A percentile compares a stretch with the other conserved stretches of the same genome.
Conservation (phyloP, 2,797 vertebrate species). For the Galagoides demidoff region DNA sequence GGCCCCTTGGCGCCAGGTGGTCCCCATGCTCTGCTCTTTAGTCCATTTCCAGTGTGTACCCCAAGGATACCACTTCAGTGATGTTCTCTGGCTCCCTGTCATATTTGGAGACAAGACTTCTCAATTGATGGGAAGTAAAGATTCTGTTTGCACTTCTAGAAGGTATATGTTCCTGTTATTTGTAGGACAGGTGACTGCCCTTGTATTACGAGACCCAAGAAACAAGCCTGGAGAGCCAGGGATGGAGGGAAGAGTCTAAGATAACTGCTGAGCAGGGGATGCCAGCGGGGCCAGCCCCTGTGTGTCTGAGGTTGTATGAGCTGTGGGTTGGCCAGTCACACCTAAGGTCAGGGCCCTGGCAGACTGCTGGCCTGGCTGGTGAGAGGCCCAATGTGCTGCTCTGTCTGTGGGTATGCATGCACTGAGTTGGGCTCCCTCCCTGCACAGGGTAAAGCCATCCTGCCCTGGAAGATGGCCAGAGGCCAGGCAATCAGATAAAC, state of each 20-base stretch:
- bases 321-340: background rate
- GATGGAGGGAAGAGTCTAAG: background rate
- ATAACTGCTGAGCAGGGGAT: no score
- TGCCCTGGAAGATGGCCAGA: background rate
- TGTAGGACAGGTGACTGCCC: background rate
- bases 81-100: background rate
- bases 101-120: background rate
- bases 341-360: background rate
- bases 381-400: background rate
- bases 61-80: accelerated
- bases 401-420: no score
- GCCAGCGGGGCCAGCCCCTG: accelerated
- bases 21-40: background rate
- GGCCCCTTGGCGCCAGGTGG: background rate
- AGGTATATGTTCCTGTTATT: background rate
- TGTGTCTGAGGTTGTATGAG: background rate
- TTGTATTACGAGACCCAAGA: background rate
- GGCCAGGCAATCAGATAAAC: background rate
- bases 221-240: background rate
- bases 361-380: background rate
- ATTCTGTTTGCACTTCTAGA: background rate
- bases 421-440: background rate
- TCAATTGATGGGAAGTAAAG: background rate
- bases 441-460: background rate
- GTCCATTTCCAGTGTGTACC: accelerated